These are phyloP conservation scores for Xylota segnis DNA, from an alignment of 2,888 invertebrate species.

Conservation along the genomic window DNA sequence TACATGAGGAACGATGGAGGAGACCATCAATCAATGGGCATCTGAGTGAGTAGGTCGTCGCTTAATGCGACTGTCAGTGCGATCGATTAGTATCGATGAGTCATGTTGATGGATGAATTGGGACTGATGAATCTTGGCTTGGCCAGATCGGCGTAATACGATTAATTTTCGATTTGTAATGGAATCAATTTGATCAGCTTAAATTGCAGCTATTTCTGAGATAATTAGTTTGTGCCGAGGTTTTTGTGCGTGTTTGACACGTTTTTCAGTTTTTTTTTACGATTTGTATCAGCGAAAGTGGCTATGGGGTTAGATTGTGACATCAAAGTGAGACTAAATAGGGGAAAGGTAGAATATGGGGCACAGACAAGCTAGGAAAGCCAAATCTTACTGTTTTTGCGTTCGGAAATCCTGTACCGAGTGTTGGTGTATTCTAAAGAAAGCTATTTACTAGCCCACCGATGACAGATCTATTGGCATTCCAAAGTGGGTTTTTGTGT, in stretches of 20 bases:
- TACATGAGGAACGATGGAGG: conserved; percentile 23
- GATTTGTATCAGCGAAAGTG: not conserved
- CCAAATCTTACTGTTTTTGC: too few species aligned
- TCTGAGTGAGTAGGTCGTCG: conserved; percentile 11
- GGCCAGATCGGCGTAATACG: conserved; percentile 17
- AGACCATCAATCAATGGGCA: conserved; percentile 13
- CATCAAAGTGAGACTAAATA: too few species aligned
- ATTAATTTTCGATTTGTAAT: conserved; percentile 30
- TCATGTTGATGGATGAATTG: conserved; percentile 13
- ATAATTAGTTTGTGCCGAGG: not conserved
- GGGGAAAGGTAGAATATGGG: too few species aligned
- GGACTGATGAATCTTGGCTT: not conserved
- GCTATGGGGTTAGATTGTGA: too few species aligned
- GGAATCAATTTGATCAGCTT: conserved; percentile 21
- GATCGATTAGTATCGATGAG: conserved; percentile 25
- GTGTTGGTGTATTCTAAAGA: too few species aligned
- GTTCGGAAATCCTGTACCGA: too few species aligned
- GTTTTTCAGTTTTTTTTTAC: not conserved
- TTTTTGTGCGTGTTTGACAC: conserved; percentile 1
- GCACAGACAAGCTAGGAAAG: too few species aligned
- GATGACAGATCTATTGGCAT: too few species aligned
- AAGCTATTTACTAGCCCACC: too few species aligned
- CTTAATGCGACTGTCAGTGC: conserved; percentile 25
- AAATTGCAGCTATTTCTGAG: conserved; percentile 19
- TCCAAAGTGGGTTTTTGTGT: too few species aligned